Evolutionary conservation across 2,113 vertebrate species (phyloP).

Genomic region (Serinus canaria): DNA sequence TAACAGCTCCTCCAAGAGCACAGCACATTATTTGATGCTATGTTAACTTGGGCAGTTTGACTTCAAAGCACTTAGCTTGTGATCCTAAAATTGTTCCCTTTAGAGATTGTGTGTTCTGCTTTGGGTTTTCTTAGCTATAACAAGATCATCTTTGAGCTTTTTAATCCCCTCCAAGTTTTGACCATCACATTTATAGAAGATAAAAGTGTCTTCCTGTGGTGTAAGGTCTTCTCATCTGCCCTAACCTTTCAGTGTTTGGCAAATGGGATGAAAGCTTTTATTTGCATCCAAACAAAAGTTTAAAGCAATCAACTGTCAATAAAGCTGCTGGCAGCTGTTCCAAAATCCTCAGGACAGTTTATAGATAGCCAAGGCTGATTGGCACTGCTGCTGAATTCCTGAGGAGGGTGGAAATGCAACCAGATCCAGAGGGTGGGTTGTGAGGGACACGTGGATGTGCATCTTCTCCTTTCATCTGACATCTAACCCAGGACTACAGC

Average conservation of each 20-base stretch:
- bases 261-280: constrained; percentile 32
- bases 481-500: neutral
- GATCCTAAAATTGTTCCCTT: neutral
- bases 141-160: neutral
- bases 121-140: neutral
- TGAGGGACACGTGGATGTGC: neutral
- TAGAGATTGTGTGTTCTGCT: neutral
- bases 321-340: constrained; percentile 13
- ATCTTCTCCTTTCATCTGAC: neutral
- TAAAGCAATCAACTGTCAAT: constrained; percentile 30
- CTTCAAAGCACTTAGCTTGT: neutral
- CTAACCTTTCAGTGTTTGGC: neutral
- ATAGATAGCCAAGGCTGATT: neutral
- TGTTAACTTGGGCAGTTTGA: neutral
- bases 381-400: constrained; percentile 5
- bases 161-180: constrained; percentile 1
- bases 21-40: neutral
- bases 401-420: constrained; percentile 18
- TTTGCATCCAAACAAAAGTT: constrained; percentile 36
- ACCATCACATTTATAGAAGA: neutral
- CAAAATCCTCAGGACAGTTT: neutral
- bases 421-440: neutral
- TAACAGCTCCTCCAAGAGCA: neutral
- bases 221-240: neutral
- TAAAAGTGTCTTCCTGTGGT: neutral